Evolutionary conservation across 2,113 vertebrate species (phyloP).

Genomic region (Malurus alboscapulatus): DNA sequence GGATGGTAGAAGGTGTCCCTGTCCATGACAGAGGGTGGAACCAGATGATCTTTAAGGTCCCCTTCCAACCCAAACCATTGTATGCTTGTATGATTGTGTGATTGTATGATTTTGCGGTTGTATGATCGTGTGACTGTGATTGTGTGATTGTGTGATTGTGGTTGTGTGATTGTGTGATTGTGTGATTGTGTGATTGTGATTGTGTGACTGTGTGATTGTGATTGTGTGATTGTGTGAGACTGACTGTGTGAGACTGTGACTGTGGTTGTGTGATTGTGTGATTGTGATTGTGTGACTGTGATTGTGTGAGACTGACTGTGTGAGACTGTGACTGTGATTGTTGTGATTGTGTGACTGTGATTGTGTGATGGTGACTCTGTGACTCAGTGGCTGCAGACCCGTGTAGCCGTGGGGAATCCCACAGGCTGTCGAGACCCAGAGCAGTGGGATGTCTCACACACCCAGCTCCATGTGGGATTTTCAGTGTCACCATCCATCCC

Average conservation of each 20-base stretch:
- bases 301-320: background rate
- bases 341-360: background rate
- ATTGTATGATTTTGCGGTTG: background rate
- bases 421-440: background rate
- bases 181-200: background rate
- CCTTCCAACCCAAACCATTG: background rate
- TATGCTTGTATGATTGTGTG: background rate
- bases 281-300: background rate
- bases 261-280: background rate
- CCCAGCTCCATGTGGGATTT: background rate
- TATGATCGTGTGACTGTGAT: too few relatives aligned
- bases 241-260: too few relatives aligned
- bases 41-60: background rate
- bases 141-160: background rate
- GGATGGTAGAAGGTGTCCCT: background rate
- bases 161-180: background rate
- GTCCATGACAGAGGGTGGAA: too few relatives aligned
- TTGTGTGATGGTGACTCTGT: background rate
- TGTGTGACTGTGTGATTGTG: background rate
- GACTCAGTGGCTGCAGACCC: background rate
- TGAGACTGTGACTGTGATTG: too few relatives aligned
- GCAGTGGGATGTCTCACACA: background rate
- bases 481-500: rapidly evolving
- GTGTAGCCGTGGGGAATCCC: too few relatives aligned
- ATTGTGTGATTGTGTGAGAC: too few relatives aligned